Conservation (phyloP, 2,113 vertebrate genomes). For the Rutilus rutilus region DNA sequence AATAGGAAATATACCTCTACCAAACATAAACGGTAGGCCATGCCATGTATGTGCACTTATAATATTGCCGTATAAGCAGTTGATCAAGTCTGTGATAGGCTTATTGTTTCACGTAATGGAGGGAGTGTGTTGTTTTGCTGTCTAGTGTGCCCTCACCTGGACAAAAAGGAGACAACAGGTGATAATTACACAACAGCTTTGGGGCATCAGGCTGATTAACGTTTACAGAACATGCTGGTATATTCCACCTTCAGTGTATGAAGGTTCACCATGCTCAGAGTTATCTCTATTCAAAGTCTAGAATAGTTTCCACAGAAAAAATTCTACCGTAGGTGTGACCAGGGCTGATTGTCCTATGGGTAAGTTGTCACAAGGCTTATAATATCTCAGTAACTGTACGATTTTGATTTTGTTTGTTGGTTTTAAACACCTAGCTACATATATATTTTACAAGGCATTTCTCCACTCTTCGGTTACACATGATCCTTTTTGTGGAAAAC, state of each 20-base stretch:
- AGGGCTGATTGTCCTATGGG: too few species aligned
- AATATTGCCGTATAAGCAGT: not conserved
- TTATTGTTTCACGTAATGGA: not conserved
- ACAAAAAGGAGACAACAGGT: slow-evolving; percentile 39
- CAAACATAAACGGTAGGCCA: not conserved
- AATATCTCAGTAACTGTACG: not conserved
- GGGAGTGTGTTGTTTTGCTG: not conserved
- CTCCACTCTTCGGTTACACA: not conserved
- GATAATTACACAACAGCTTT: not conserved
- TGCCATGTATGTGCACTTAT: not conserved
- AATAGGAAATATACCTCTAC: not conserved
- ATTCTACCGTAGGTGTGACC: too few species aligned
- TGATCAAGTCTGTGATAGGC: too few species aligned
- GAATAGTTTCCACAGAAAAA: too few species aligned
- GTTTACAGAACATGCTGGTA: not conserved
- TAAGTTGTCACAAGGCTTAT: too few species aligned
- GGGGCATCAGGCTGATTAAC: not conserved
- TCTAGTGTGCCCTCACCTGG: slow-evolving; percentile 35
- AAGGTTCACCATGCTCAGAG: not conserved
- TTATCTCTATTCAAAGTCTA: not conserved
- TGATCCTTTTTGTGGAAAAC: not conserved
- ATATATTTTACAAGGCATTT: not conserved
- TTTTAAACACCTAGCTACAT: not conserved
- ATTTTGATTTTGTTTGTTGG: not conserved
- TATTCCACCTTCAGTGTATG: not conserved